Base-by-base conservation (phyloP, 2,113 vertebrate genomes). In the Myocastor coypus region DNA sequence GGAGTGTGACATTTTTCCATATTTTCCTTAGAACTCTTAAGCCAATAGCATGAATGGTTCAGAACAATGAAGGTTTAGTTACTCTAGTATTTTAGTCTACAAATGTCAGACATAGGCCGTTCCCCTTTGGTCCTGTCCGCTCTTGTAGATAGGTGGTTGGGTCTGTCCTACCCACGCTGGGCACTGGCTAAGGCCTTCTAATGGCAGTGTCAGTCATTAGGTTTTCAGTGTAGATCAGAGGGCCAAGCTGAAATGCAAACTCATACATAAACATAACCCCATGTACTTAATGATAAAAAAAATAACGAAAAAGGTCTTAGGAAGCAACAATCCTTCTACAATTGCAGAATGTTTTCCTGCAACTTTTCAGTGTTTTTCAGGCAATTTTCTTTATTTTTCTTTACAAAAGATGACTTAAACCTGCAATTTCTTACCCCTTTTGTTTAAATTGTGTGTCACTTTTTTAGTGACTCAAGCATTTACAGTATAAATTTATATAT, bases 301-400 rank as follows among this genome's bases (percentile, higher is more conserved):
- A 81, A 91, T 93, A 94, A 94, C 32, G n/a, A 81, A 95, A 96
- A 97, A 83, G 87, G 68, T 61, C 69, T 93, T 34, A 83, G 64
- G 52, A 92, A 84, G 63, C 75, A 94, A 73, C 92, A 95, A 52
- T 95, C 89, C 86, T 95, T 71, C 80, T 40, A 52, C 83, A 97
- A 94, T 96, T 92, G 91, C 86, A 87, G 77, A 96, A 73, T 83
- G 80, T 92, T 94, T 96, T 69, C 32, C 13, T 83, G 19, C 10
- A 94, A 92, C 64, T 81, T 92, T 96, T 89, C 85, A 87, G 64
- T 94, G 71, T 96, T 96, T 96, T 94, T 92, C 64, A 91, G 93
- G 68, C 96, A 96, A 96, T 97, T 98, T 96, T 97, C 90, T 97
- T 94, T 94, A 91, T 86, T 96, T 97, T 77, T n/a, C 57, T 28